Evolutionary conservation across 1,140 invertebrate genomes (phyloP).

Genomic region (Lasaia peninsularis): DNA sequence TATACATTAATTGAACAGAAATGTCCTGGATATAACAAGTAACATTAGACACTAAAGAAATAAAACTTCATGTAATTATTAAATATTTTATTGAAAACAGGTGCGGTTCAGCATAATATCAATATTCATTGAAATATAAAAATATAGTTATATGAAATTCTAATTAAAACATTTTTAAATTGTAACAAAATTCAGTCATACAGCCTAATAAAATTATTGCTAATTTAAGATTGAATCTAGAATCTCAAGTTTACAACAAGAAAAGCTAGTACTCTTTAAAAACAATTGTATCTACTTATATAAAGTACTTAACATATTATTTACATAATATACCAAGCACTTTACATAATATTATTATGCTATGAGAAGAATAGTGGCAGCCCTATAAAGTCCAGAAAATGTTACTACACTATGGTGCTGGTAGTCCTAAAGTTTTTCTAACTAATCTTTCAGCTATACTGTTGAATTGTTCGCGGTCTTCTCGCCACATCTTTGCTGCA

Average conservation of each 20-base stretch:
- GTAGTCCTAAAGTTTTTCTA: conserved; percentile 87
- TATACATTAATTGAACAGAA: no score
- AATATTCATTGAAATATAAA: background rate
- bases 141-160: background rate
- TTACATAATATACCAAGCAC: background rate
- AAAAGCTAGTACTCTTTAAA: no score
- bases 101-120: conserved; percentile 4
- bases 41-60: background rate
- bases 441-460: conserved; percentile 95
- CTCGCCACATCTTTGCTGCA: conserved; percentile 99
- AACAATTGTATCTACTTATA: no score
- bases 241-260: background rate
- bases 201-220: background rate
- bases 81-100: conserved; percentile 10
- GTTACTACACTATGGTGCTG: background rate
- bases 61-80: background rate
- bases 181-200: background rate
- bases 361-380: background rate
- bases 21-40: no score
- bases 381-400: background rate
- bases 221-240: background rate
- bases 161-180: background rate
- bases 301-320: background rate
- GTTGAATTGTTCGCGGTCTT: conserved; percentile 96
- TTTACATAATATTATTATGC: background rate